Conservation (phyloP, 2,113 vertebrate genomes). For the Gnathonemus longibarbis region DNA sequence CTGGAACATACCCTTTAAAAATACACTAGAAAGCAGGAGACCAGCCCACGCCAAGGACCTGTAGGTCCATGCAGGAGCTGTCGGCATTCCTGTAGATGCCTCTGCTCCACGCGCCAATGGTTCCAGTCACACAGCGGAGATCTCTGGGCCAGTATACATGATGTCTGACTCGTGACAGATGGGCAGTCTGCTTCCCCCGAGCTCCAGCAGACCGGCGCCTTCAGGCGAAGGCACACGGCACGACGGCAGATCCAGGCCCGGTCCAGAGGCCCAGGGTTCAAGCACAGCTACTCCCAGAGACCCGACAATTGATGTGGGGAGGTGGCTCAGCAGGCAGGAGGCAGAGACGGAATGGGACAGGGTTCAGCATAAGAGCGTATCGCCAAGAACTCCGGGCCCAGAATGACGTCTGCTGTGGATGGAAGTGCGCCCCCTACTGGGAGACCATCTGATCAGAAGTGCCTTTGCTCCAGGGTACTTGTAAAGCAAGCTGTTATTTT, state of each 20-base stretch:
- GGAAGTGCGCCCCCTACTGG: conserved; percentile 6
- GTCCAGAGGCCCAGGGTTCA: background rate
- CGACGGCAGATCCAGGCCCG: background rate
- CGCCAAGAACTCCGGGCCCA: background rate
- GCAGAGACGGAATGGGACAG: background rate
- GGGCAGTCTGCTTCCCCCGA: background rate
- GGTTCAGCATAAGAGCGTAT: background rate
- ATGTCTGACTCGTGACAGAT: background rate
- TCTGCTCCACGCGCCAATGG: background rate
- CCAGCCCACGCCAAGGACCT: background rate
- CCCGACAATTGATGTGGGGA: background rate
- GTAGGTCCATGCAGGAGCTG: background rate
- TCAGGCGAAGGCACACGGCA: background rate
- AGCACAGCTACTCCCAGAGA: background rate
- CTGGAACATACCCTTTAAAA: background rate
- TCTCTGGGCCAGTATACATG: background rate
- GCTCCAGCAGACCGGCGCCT: background rate
- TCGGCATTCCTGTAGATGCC: background rate
- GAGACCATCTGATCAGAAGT: background rate
- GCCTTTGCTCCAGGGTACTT: background rate
- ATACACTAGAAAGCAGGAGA: background rate
- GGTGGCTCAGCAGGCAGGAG: background rate
- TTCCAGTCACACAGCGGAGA: background rate
- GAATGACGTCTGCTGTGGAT: background rate
- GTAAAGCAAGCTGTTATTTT: conserved; percentile 2